A percentile compares a stretch with the other conserved stretches of the same genome.
Evolutionary conservation across 2,113 vertebrate genomes (phyloP).

Genomic region (Corydoras sp.): DNA sequence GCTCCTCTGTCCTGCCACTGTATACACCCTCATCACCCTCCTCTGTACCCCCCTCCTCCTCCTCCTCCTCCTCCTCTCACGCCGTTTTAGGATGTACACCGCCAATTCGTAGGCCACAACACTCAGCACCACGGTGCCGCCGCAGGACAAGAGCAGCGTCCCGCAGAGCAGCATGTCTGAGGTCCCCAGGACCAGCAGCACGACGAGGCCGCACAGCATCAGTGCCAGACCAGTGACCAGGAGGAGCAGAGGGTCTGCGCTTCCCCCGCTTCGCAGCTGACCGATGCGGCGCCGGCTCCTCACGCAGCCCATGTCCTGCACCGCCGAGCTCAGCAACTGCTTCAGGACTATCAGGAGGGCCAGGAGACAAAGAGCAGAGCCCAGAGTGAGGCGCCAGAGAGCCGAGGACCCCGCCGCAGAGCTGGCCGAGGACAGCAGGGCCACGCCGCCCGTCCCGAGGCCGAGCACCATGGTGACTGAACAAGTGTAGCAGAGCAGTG

Average conservation of each 20-base stretch:
- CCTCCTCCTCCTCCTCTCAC: conserved; percentile 45
- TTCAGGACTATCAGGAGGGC: conserved; percentile 88
- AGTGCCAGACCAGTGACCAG: conserved; percentile 77
- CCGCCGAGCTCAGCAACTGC: conserved; percentile 90
- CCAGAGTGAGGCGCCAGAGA: conserved; percentile 84
- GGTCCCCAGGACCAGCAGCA: conserved; percentile 69
- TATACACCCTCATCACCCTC: conserved; percentile 66
- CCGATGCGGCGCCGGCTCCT: conserved; percentile 77
- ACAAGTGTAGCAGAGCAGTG: conserved; percentile 79
- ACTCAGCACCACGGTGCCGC: conserved; percentile 65
- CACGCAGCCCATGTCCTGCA: conserved; percentile 97
- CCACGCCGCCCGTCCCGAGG: conserved; percentile 81
- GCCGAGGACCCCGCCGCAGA: conserved; percentile 68
- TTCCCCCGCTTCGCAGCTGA: conserved; percentile 84
- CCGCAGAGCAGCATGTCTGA: conserved; percentile 78
- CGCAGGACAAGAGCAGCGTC: conserved; percentile 67
- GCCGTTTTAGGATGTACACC: conserved; percentile 11
- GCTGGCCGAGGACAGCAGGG: conserved; percentile 79
- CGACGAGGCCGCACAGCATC: conserved; percentile 69
- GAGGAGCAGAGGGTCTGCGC: conserved; percentile 75
- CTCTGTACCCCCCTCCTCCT: conserved; percentile 43
- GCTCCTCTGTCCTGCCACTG: conserved; percentile 68
- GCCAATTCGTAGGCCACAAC: conserved; percentile 65
- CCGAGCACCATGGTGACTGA: conserved; percentile 80
- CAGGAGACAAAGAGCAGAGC: conserved; percentile 84